Percentiles rank a stretch among this genome's conserved stretches.
Conservation (phyloP, 2,888 invertebrate genomes). For the Watsonalla cultraria region DNA sequence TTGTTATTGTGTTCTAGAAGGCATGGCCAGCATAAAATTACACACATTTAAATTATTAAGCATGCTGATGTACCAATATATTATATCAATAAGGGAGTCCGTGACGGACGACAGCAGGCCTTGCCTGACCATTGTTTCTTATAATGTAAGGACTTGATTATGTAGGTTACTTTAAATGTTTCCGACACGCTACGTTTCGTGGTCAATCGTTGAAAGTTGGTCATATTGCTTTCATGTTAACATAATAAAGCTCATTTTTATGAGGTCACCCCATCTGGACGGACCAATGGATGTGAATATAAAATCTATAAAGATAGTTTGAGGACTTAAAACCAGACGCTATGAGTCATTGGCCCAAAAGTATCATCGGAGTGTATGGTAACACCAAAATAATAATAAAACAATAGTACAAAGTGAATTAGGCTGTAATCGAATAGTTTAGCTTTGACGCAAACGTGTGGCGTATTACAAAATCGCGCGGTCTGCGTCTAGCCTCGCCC, state of each 20-base stretch:
- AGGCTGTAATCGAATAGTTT: neutral
- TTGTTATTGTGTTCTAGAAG: slow-evolving; percentile 54
- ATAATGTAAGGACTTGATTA: slow-evolving; percentile 24
- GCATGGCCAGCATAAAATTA: slow-evolving; percentile 56
- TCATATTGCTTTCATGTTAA: slow-evolving; percentile 17
- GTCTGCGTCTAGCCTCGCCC: slow-evolving; percentile 8
- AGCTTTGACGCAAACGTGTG: slow-evolving; percentile 22
- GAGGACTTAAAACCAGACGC: slow-evolving; percentile 30
- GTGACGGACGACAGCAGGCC: slow-evolving; percentile 17
- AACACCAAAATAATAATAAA: neutral
- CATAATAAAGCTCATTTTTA: slow-evolving; percentile 24
- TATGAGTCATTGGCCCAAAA: slow-evolving; percentile 19
- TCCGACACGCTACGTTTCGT: slow-evolving; percentile 13
- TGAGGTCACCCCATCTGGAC: slow-evolving; percentile 24
- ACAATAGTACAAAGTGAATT: neutral
- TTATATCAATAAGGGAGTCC: slow-evolving; percentile 42
- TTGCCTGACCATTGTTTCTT: slow-evolving; percentile 31
- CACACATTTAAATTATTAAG: slow-evolving; percentile 63
- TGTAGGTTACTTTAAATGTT: slow-evolving; percentile 31
- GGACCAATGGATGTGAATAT: slow-evolving; percentile 26
- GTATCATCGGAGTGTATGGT: neutral
- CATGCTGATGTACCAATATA: slow-evolving; percentile 52
- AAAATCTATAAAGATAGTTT: slow-evolving; percentile 35
- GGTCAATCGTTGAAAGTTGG: slow-evolving; percentile 8
- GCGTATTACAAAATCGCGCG: slow-evolving; percentile 22